Evolutionary conservation across 1,140 invertebrate species (phyloP).

Genomic region (Cardiocondyla obscurior): DNA sequence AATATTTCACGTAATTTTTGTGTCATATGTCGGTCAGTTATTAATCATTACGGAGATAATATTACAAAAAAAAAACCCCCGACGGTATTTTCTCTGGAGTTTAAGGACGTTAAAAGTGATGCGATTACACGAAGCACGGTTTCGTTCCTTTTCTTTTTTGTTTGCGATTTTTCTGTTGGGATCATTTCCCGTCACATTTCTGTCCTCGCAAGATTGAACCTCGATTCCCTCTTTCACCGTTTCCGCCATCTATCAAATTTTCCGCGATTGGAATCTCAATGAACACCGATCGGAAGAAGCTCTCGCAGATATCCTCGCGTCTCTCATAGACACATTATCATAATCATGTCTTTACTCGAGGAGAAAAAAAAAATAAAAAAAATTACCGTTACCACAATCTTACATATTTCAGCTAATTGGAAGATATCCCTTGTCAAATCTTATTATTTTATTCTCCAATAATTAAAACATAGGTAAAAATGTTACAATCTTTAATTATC

Average conservation of each 20-base stretch:
- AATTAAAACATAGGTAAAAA: neutral
- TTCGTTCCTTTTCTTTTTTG: conserved; percentile 16
- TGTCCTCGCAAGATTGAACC: conserved; percentile 33
- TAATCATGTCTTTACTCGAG: conserved; percentile 15
- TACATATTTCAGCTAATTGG: neutral
- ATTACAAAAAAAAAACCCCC: neutral
- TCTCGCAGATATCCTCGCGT: neutral
- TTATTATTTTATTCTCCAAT: neutral
- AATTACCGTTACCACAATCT: too few relatives aligned
- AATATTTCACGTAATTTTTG: too few relatives aligned
- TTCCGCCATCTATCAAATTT: conserved; percentile 34
- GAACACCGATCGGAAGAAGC: conserved; percentile 9
- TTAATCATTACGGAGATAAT: neutral
- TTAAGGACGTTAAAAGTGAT: neutral
- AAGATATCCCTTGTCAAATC: neutral
- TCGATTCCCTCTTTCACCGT: neutral
- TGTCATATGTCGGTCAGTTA: too few relatives aligned
- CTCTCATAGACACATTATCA: neutral
- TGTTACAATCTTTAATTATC: too few relatives aligned
- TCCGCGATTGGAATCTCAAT: conserved; percentile 25
- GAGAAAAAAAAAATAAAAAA: too few relatives aligned
- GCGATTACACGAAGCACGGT: conserved; percentile 21
- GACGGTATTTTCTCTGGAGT: neutral
- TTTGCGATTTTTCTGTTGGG: neutral
- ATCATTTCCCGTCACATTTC: neutral